phyloP scores from a whole-genome alignment of 2,888 invertebrate genomes.

The Sphaeridia pumilis region DNA sequence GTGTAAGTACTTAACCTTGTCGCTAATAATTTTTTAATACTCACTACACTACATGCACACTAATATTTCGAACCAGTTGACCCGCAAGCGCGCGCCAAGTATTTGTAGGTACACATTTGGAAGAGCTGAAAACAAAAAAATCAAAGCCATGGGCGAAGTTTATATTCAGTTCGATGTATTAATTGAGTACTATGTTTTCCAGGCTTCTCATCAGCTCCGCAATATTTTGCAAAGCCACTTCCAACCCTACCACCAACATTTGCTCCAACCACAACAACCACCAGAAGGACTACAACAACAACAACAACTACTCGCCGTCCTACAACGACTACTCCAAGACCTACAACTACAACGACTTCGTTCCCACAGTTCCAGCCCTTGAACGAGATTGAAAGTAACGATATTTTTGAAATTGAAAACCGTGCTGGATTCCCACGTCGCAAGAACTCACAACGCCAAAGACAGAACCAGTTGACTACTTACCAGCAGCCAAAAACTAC shows the following conservation, averaged over 20 bases:
- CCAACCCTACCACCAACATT: slow-evolving; percentile 10
- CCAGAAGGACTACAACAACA: slow-evolving; percentile 23
- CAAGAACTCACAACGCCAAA: slow-evolving; percentile 5
- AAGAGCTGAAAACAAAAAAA: no score
- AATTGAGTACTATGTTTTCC: no score
- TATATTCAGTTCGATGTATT: no score
- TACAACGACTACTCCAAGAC: slow-evolving; percentile 16
- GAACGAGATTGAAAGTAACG: slow-evolving; percentile 35
- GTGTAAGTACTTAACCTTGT: no score
- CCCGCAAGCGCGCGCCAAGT: no score
- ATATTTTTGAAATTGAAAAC: slow-evolving; percentile 20
- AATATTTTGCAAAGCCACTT: not conserved
- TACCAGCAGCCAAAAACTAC: slow-evolving; percentile 9
- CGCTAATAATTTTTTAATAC: no score
- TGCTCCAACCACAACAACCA: slow-evolving; percentile 18
- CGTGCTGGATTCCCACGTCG: slow-evolving; percentile 15
- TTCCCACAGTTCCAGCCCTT: slow-evolving; percentile 19
- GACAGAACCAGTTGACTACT: slow-evolving; percentile 2
- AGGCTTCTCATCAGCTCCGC: not conserved
- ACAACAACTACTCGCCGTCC: slow-evolving; percentile 19
- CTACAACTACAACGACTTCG: slow-evolving; percentile 12
- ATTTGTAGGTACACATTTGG: no score
- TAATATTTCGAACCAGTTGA: no score
- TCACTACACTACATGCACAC: no score
- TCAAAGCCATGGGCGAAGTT: no score